Evolutionary conservation across 2,113 vertebrate species (phyloP).

Genomic region (Carassius carassius): DNA sequence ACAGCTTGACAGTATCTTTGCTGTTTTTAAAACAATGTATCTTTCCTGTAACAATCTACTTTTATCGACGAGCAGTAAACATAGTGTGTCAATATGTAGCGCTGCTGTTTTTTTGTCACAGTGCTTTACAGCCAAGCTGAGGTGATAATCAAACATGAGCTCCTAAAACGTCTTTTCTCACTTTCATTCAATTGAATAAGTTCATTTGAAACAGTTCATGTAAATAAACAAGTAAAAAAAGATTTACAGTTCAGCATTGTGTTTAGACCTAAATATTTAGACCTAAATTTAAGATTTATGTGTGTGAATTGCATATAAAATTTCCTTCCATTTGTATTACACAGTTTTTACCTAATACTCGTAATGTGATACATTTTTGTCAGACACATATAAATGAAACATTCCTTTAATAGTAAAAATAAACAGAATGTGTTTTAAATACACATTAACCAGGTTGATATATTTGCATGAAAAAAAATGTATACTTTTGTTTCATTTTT

Average conservation of each 20-base stretch:
- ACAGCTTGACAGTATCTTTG: background rate
- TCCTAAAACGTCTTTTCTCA: background rate
- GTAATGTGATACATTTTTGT: no score
- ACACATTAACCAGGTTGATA: no score
- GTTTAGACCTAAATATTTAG: background rate
- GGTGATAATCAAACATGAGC: background rate
- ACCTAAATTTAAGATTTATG: no score
- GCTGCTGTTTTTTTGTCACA: background rate
- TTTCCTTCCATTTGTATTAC: no score
- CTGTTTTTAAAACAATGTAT: background rate
- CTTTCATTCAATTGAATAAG: background rate
- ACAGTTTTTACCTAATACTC: no score
- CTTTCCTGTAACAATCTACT: background rate
- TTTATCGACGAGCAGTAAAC: background rate
- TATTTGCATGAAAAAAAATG: no score
- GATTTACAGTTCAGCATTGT: background rate
- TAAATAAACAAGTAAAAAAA: background rate
- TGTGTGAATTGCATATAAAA: no score
- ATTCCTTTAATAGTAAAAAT: no score
- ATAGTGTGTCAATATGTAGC: background rate
- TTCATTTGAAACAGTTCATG: background rate
- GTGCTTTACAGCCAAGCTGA: background rate
- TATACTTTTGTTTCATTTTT: no score
- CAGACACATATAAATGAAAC: no score
- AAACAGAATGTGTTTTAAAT: no score